phyloP scores from a whole-genome alignment of 2,113 vertebrate genomes.

The Heptranchias perlo region DNA sequence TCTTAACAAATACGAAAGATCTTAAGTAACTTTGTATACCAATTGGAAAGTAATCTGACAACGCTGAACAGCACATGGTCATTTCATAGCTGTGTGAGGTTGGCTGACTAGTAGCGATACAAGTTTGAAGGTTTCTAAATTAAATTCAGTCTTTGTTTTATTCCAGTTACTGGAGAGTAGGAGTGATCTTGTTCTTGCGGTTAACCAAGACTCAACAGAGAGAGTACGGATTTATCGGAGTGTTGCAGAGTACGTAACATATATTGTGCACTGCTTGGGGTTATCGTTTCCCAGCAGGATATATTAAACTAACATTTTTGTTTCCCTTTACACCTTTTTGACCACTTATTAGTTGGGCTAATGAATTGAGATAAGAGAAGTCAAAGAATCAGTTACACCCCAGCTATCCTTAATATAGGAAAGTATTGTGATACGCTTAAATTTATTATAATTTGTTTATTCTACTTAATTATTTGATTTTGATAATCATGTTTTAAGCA shows the following conservation, averaged over 20 bases:
- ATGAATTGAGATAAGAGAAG: background rate
- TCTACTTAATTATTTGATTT: background rate
- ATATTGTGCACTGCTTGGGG: background rate
- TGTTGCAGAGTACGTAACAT: background rate
- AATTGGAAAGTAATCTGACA: background rate
- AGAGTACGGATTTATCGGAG: background rate
- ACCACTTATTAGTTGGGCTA: background rate
- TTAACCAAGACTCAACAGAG: slow-evolving; percentile 2
- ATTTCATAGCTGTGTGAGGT: background rate
- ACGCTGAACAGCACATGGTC: background rate
- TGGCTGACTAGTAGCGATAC: background rate
- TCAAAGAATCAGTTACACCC: background rate
- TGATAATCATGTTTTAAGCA: background rate
- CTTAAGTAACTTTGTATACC: background rate
- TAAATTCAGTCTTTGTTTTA: background rate
- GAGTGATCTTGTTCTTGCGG: background rate
- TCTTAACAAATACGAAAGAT: background rate
- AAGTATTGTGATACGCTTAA: background rate
- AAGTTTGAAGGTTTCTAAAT: background rate
- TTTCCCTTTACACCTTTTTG: background rate
- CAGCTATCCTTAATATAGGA: background rate
- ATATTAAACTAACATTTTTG: background rate
- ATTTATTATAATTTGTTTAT: background rate
- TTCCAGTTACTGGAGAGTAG: slow-evolving; percentile 2
- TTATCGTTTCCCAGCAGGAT: background rate